A percentile compares a stretch with the other conserved stretches of the same genome.
These are phyloP conservation scores for Chorisops tibialis DNA, from an alignment of 2,888 invertebrate species.

Conservation along the genomic window DNA sequence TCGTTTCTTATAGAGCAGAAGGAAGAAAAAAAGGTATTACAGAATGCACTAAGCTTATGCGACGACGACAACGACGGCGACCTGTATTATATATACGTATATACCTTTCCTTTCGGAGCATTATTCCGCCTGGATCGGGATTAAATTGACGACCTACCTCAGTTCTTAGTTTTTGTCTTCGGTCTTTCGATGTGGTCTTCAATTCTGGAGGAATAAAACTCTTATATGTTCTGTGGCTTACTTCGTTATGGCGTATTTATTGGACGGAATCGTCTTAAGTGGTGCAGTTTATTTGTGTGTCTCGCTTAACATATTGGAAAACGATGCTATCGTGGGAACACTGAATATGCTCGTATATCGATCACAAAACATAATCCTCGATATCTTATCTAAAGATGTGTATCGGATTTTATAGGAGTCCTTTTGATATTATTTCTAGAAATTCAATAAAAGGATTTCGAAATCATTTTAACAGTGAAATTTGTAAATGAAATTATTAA, in stretches of 20 bases:
- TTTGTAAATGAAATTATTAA: too few relatives aligned
- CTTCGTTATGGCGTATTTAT: constrained; percentile 8
- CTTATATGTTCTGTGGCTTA: constrained; percentile 14
- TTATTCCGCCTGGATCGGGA: constrained; percentile 36
- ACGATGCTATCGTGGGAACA: constrained; percentile 18
- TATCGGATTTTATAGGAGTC: too few relatives aligned
- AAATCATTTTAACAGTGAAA: too few relatives aligned
- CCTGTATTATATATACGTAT: constrained; percentile 13
- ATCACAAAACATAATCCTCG: constrained; percentile 3
- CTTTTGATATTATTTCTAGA: too few relatives aligned
- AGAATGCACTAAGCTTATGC: constrained; percentile 33
- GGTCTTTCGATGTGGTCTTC: constrained; percentile 16
- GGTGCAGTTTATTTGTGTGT: background rate
- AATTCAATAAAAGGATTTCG: too few relatives aligned
- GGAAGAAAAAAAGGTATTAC: constrained; percentile 10
- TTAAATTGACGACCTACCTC: constrained; percentile 41
- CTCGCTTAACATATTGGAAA: background rate
- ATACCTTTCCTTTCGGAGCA: background rate
- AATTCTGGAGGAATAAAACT: constrained; percentile 15
- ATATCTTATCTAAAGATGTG: background rate
- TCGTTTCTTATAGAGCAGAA: constrained; percentile 2
- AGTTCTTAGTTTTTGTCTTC: constrained; percentile 25
- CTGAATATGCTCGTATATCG: background rate
- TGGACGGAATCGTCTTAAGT: constrained; percentile 2
- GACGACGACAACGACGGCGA: constrained; percentile 25